Evolutionary conservation across 2,888 invertebrate species (phyloP).

Genomic region (Adelphocoris suturalis): DNA sequence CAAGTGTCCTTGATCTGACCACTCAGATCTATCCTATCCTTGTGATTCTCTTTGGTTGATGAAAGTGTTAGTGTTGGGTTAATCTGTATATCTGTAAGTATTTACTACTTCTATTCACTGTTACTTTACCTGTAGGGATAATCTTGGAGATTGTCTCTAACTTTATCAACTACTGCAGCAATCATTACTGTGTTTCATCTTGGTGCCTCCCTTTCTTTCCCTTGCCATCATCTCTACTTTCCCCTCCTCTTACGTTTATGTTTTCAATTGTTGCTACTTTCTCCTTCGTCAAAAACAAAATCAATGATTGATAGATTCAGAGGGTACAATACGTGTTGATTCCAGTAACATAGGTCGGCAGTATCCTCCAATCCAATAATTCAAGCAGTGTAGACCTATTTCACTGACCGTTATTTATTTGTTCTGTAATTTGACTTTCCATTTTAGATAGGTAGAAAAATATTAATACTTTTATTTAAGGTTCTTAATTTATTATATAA

Average conservation of each 20-base stretch:
- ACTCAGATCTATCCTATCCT: conserved; percentile 15
- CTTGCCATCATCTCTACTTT: not conserved
- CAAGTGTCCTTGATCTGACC: conserved; percentile 54
- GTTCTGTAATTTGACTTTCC: no score
- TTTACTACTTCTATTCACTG: not conserved
- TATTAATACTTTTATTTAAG: no score
- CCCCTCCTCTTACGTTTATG: not conserved
- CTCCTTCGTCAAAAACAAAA: not conserved
- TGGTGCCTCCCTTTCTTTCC: not conserved
- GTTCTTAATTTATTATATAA: no score
- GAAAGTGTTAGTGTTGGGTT: conserved; percentile 30
- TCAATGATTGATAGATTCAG: not conserved
- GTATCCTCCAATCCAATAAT: no score
- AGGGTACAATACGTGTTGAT: not conserved
- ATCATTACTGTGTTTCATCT: not conserved
- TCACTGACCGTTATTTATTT: no score
- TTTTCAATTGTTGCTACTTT: not conserved
- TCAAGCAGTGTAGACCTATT: no score
- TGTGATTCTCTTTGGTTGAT: not conserved
- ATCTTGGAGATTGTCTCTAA: not conserved
- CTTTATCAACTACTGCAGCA: not conserved
- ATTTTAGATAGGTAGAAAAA: no score
- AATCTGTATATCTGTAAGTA: conserved; percentile 22
- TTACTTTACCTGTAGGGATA: not conserved
- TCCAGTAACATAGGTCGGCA: no score